Evolutionary conservation across 2,888 invertebrate genomes (phyloP), one percentile per base, ranked within the genome.

Genomic region (Lithophane socia): DNA sequence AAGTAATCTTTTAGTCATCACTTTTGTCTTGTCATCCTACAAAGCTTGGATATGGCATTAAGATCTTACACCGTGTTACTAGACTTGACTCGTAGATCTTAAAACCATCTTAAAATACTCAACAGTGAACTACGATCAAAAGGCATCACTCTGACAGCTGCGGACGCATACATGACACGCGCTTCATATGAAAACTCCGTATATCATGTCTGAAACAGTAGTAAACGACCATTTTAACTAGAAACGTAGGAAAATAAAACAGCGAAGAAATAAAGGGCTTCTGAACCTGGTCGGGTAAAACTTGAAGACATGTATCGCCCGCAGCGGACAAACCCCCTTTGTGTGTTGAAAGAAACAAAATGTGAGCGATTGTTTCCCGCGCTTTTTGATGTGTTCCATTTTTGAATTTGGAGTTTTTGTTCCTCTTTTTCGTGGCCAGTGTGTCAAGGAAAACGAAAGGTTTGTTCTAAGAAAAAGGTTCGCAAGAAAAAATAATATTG

Each of bases 291-390:
- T 84, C 72, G 77, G 74, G 75, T 75, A 65, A 74, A 83, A 84
- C 92, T 92, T 91, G 91, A 92, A 94, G 93, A 92, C 91, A 90
- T 90, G 91, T 92, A 88, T 88, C 91, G 94, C 94, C 94, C 91
- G 92, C 92, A 93, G 94, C 93, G 84, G 87, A 88, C 89, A 90
- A 90, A 90, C 93, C 91, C 91, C 92, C 92, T 94, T 95, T 95
- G 94, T 95, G 89, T 91, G 89, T 85, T 90, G 89, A 91, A 91
- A 92, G 91, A 91, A 89, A 93, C 93, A 84, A 94, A 94, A 93
- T 93, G 91, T 93, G 93, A 95, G 93, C 91, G 94, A 95, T 95
- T 95, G 93, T 95, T 93, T 91, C 89, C 85, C 91, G 87, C 88
- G 90, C 86, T 92, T 93, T 93, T 91, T 92, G 92, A 92, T 91